Evolutionary conservation across 2,888 invertebrate species (phyloP).

Genomic region (Ligdia adustata): DNA sequence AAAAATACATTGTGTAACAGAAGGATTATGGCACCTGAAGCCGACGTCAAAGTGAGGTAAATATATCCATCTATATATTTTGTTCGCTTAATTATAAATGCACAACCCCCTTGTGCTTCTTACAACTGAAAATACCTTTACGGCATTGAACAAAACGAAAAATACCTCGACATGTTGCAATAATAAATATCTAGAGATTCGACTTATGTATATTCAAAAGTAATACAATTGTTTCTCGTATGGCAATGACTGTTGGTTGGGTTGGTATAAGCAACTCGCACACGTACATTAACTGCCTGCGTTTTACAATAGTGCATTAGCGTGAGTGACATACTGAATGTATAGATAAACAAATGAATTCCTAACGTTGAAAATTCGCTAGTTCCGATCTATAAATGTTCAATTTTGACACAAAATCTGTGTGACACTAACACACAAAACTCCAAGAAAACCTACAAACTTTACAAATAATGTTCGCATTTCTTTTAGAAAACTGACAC

Average conservation of each 20-base stretch:
- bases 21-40: slow-evolving; percentile 22
- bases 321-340: too few relatives aligned
- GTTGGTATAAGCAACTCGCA: too few relatives aligned
- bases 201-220: too few relatives aligned
- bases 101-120: slow-evolving; percentile 1
- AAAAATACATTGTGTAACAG: slow-evolving; percentile 2
- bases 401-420: slow-evolving; percentile 33
- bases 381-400: slow-evolving; percentile 13
- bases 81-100: slow-evolving; percentile 3
- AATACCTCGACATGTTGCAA: too few relatives aligned
- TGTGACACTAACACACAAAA: slow-evolving; percentile 37
- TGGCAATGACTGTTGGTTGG: too few relatives aligned
- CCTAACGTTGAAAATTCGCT: slow-evolving; percentile 3
- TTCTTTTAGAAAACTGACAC: slow-evolving; percentile 31
- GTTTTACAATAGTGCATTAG: too few relatives aligned
- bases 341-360: too few relatives aligned
- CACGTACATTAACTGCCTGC: too few relatives aligned
- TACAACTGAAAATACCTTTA: too few relatives aligned
- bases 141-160: too few relatives aligned
- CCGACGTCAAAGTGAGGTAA: slow-evolving; percentile 15
- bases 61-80: background rate
- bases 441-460: slow-evolving; percentile 41
- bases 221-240: too few relatives aligned
- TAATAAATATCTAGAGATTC: too few relatives aligned
- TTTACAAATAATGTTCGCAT: slow-evolving; percentile 26